A percentile compares a stretch with the other conserved stretches of the same genome.
phyloP scores from a whole-genome alignment of 2,797 vertebrate genomes.

The Myripristis murdjan region DNA sequence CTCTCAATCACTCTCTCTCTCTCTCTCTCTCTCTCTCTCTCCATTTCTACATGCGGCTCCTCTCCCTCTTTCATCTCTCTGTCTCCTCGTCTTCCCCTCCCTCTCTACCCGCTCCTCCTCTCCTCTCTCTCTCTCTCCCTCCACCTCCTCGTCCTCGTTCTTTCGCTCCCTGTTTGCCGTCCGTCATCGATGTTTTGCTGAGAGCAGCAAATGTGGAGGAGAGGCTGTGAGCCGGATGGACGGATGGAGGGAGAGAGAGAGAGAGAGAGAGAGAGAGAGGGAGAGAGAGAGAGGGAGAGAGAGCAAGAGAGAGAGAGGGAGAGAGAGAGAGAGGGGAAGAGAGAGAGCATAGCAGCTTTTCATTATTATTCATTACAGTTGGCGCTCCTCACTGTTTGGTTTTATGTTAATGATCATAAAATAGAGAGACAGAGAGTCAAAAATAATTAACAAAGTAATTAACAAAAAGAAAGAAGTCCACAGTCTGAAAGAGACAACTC shows the following conservation, averaged over 20 bases:
- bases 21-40: neutral
- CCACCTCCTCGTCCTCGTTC: neutral
- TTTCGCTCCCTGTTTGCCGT: neutral
- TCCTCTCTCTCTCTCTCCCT: neutral
- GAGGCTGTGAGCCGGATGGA: neutral
- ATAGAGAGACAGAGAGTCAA: slow-evolving; percentile 8
- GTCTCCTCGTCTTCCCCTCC: neutral
- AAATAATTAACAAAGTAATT: too few relatives aligned
- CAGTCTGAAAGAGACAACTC: too few relatives aligned
- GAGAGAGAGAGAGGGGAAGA: neutral
- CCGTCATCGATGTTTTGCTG: neutral
- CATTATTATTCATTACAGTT: too few relatives aligned
- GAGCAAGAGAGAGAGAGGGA: slow-evolving; percentile 10
- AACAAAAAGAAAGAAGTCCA: too few relatives aligned
- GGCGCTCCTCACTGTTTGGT: too few relatives aligned
- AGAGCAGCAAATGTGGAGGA: neutral
- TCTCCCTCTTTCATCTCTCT: neutral
- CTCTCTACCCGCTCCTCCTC: too few relatives aligned
- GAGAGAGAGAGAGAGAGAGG: slow-evolving; percentile 2
- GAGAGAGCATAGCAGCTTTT: neutral
- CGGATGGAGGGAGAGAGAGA: neutral
- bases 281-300: slow-evolving; percentile 1
- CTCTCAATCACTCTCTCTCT: neutral
- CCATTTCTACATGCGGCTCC: neutral
- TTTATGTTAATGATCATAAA: neutral